Base-by-base conservation (phyloP, 2,797 vertebrate species). In the Semotilus atromaculatus region DNA sequence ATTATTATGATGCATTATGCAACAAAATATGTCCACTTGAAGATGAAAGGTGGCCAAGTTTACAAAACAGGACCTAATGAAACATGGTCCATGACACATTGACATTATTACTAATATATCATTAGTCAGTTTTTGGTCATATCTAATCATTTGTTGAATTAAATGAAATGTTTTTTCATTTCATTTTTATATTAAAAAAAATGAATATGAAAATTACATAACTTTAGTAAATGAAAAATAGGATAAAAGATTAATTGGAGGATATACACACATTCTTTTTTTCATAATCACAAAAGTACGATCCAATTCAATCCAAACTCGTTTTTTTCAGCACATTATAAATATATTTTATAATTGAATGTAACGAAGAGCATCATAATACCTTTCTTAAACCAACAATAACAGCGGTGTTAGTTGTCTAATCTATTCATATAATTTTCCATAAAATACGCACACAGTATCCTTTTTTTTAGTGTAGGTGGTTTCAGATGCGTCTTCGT, bases 401-500 rank as follows among this genome's bases (percentile, higher is more conserved):
- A 82, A 73, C 71, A 82, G 31, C 4, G 19, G 48, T 77, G 62
- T 84, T 77, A 43, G 45, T 58, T 68, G 66, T 83, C 73, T 23
- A 77, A 67, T 34, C 38, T 40, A 18, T 84, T 43, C 36, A 58
- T 83, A 70, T 68, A n/a, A 76, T 68, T 77, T 83, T 84, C 40
- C 81, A 74, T 74, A 51, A 82, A 74, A 53, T 51, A 66, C 19
- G 48, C 29, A 60, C 48, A 18, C n/a, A 66, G 23, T 77, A 53
- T 80, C 23, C 60, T 55, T 14, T 40, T 58, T 18, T 84, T 64
- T 64, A 48, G 6, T 86, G 87, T 86, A 40, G 2, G 60, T 85
- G 89, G 90, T 86, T 40, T 80, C 43, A 23, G 51, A 34, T 83
- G 58, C 21, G 11, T 86, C 88, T 89, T 92, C 93, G 90, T 93